These are phyloP conservation scores for Nothocercus nigrocapillus DNA, from an alignment of 2,113 vertebrate species.

Conservation along the genomic window DNA sequence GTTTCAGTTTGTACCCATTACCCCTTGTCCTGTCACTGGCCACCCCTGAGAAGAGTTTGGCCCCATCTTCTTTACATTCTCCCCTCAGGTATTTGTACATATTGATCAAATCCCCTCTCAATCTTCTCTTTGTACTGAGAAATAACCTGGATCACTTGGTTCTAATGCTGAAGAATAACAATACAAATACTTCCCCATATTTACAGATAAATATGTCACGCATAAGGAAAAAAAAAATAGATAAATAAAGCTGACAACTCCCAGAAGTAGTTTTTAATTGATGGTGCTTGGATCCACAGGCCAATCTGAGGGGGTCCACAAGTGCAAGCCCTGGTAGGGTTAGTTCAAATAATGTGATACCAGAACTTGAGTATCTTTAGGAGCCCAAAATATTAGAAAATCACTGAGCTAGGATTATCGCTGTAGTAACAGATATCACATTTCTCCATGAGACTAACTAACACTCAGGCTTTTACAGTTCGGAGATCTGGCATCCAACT, in stretches of 20 bases:
- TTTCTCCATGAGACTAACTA: not conserved
- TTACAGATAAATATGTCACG: conserved; percentile 4
- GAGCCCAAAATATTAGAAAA: not conserved
- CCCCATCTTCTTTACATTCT: too few species aligned
- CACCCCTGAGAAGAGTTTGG: too few species aligned
- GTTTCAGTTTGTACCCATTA: too few species aligned
- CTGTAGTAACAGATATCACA: not conserved
- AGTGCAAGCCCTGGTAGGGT: not conserved
- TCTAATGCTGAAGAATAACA: not conserved
- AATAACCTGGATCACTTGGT: not conserved
- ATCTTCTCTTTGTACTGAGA: not conserved
- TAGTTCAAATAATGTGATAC: not conserved
- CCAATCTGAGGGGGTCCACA: not conserved
- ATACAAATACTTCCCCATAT: not conserved
- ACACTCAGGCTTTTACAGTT: not conserved
- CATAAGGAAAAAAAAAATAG: not conserved
- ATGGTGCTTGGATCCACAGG: not conserved
- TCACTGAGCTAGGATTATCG: not conserved
- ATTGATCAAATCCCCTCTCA: too few species aligned
- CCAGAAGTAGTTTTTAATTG: not conserved
- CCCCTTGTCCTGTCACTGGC: too few species aligned
- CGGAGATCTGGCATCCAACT: not conserved
- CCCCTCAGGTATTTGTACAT: too few species aligned
- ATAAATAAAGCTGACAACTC: not conserved
- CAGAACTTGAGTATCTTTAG: not conserved